Evolutionary conservation across 2,888 invertebrate species (phyloP).

Genomic region (Cantharis rustica): DNA sequence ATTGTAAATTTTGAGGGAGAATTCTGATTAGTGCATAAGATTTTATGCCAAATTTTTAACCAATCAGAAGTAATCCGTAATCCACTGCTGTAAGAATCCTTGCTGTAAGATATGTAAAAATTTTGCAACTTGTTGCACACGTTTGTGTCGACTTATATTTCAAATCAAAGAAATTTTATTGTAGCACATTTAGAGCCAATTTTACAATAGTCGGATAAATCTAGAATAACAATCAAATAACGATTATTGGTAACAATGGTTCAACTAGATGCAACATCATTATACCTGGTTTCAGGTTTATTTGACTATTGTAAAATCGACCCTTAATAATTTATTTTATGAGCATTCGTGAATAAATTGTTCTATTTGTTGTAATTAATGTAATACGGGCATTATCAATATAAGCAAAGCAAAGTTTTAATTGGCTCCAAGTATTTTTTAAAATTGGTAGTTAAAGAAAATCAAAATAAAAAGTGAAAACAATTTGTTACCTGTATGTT

Average conservation of each 20-base stretch:
- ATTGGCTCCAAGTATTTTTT: background rate
- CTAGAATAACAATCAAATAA: too few species aligned
- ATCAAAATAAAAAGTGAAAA: background rate
- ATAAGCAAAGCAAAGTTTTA: background rate
- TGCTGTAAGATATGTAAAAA: background rate
- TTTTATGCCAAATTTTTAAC: too few species aligned
- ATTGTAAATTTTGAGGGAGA: too few species aligned
- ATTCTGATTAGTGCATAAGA: too few species aligned
- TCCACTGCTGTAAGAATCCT: too few species aligned
- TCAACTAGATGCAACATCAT: too few species aligned
- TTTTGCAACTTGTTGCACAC: background rate
- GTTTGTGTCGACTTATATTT: background rate
- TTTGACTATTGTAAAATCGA: too few species aligned
- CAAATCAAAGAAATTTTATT: background rate
- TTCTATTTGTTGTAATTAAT: background rate
- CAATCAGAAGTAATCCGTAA: too few species aligned
- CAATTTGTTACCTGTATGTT: background rate
- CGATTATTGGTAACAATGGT: too few species aligned
- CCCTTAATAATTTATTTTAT: background rate
- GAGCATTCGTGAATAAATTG: background rate
- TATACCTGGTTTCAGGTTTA: too few species aligned
- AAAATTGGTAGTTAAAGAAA: background rate
- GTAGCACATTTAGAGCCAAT: background rate
- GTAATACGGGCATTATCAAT: background rate
- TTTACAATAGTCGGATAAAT: too few species aligned